A percentile compares a stretch with the other conserved stretches of the same genome.
These are phyloP conservation scores for Drosophila multiciliata DNA, from an alignment of 2,888 invertebrate genomes.

Conservation along the genomic window DNA sequence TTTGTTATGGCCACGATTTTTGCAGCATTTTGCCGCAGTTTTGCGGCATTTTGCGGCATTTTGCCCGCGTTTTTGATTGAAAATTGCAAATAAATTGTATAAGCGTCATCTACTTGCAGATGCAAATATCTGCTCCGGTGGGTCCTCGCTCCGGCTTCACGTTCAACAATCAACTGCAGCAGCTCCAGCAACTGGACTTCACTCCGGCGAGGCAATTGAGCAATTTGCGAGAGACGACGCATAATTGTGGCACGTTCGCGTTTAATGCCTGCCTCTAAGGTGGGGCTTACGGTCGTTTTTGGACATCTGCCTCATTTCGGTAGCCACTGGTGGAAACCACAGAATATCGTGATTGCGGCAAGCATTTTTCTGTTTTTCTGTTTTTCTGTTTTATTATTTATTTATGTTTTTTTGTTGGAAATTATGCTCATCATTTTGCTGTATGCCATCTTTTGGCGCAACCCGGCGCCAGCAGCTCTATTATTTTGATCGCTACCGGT, in stretches of 20 bases:
- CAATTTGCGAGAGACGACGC: conserved; percentile 68
- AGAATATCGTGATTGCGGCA: conserved; percentile 60
- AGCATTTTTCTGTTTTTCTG: conserved; percentile 19
- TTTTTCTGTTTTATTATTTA: conserved; percentile 41
- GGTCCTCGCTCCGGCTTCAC: conserved; percentile 39
- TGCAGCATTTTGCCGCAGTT: conserved; percentile 49
- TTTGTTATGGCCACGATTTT: conserved; percentile 70
- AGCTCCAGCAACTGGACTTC: not conserved
- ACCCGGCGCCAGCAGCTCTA: conserved; percentile 22
- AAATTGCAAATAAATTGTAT: conserved; percentile 80
- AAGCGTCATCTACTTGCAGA: conserved; percentile 71
- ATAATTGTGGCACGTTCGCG: conserved; percentile 78
- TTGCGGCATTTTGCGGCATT: conserved; percentile 51
- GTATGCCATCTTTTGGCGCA: conserved; percentile 3
- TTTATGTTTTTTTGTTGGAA: conserved; percentile 37
- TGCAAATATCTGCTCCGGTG: conserved; percentile 65
- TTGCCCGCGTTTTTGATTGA: conserved; percentile 74
- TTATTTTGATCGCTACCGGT: conserved; percentile 69
- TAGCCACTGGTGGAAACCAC: conserved; percentile 58
- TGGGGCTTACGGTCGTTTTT: conserved; percentile 54
- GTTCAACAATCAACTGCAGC: conserved; percentile 4
- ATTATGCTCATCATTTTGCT: conserved; percentile 48
- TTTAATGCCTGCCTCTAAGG: conserved; percentile 69
- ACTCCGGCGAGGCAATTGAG: conserved; percentile 62
- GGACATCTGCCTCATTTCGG: conserved; percentile 59